Conservation (phyloP, 2,797 vertebrate genomes). For the Serranus cabrilla region DNA sequence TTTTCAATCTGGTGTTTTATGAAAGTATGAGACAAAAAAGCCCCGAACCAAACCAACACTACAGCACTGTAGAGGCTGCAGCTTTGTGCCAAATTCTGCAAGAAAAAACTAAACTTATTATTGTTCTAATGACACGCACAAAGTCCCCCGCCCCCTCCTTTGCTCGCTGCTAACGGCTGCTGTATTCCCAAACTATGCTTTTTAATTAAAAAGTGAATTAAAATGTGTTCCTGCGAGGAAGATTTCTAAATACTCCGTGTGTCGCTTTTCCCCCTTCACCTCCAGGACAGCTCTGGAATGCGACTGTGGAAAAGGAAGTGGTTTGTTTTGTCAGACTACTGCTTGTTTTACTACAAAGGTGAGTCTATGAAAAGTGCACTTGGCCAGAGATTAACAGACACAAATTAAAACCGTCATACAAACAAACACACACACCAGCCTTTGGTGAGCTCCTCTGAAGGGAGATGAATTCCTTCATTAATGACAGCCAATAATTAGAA, state of each 20-base stretch:
- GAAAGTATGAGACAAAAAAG: neutral
- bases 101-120: constrained; percentile 16
- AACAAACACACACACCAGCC: neutral
- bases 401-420: constrained; percentile 11
- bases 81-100: constrained; percentile 18
- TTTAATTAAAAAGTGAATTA: constrained; percentile 61
- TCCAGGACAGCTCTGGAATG: constrained; percentile 99
- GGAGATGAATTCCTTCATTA: constrained; percentile 40
- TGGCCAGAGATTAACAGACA: constrained; percentile 21
- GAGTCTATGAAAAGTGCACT: constrained; percentile 72
- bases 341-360: constrained; percentile 99
- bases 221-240: constrained; percentile 24
- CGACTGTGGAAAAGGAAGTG: constrained; percentile 98
- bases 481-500: constrained; percentile 42
- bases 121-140: constrained; percentile 47
- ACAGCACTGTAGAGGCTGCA: neutral
- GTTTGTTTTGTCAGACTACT: constrained; percentile 98
- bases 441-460: constrained; percentile 18
- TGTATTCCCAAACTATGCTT: constrained; percentile 27
- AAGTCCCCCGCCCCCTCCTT: neutral
- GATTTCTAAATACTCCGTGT: constrained; percentile 51
- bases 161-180: constrained; percentile 18
- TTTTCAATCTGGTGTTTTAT: constrained; percentile 19
- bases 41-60: neutral
- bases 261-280: constrained; percentile 57